A percentile compares a stretch with the other conserved stretches of the same genome.
These are phyloP conservation scores for Melospiza melodia DNA, from an alignment of 2,113 vertebrate species.

Conservation along the genomic window DNA sequence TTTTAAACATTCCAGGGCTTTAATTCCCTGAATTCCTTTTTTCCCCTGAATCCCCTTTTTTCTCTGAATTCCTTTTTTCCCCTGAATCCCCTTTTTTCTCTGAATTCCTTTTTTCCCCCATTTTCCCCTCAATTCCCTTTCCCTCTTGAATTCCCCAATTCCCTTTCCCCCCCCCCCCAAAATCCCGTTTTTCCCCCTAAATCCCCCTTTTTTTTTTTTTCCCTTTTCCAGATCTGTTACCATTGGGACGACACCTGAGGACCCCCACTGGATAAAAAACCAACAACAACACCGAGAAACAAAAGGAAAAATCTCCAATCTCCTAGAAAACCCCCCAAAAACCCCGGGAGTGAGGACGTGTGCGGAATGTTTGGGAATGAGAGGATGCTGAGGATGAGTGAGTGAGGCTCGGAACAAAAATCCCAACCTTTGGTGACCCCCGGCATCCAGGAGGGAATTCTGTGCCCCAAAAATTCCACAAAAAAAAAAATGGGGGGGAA, in stretches of 20 bases:
- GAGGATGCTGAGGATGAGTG: background rate
- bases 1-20: background rate
- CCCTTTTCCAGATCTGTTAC: background rate
- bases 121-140: background rate
- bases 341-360: background rate
- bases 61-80: too few relatives aligned
- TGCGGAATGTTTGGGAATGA: background rate
- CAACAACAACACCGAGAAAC: background rate
- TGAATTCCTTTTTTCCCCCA: too few relatives aligned
- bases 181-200: background rate
- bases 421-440: background rate
- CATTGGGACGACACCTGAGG: background rate
- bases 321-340: background rate
- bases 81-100: too few relatives aligned
- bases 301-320: background rate
- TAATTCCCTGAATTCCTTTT: too few relatives aligned
- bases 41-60: too few relatives aligned
- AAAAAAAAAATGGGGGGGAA: background rate
- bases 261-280: background rate
- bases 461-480: background rate
- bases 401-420: background rate
- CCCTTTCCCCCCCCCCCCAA: background rate
- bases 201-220: background rate
- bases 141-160: too few relatives aligned
- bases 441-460: background rate